Conservation (phyloP, 2,797 vertebrate genomes). For the Champsocephalus gunnari region DNA sequence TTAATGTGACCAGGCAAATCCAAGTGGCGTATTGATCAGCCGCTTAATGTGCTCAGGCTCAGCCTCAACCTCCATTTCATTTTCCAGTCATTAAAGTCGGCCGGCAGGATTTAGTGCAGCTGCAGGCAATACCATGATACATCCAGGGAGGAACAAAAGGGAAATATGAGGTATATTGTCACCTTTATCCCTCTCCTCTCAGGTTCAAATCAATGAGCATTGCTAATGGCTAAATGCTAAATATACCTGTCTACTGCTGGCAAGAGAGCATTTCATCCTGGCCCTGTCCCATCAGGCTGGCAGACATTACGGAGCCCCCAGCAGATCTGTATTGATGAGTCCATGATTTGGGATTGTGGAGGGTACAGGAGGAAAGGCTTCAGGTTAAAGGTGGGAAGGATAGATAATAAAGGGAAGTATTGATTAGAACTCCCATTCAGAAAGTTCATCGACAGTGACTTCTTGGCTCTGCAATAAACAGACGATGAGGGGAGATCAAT, state of each 20-base stretch:
- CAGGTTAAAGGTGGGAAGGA: slow-evolving; percentile 20
- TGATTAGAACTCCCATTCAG: slow-evolving; percentile 47
- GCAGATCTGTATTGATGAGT: slow-evolving; percentile 55
- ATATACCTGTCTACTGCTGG: slow-evolving; percentile 62
- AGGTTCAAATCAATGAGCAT: slow-evolving; percentile 66
- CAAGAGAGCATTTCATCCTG: slow-evolving; percentile 41
- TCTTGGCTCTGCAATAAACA: slow-evolving; percentile 56
- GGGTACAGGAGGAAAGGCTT: slow-evolving; percentile 31
- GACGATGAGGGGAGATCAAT: slow-evolving; percentile 59
- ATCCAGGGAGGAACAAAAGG: slow-evolving; percentile 24
- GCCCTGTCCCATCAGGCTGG: slow-evolving; percentile 24
- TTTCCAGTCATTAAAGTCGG: slow-evolving; percentile 78
- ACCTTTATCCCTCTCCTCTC: slow-evolving; percentile 50
- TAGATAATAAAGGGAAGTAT: slow-evolving; percentile 52
- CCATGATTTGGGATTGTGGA: slow-evolving; percentile 46
- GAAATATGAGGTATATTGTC: slow-evolving; percentile 37
- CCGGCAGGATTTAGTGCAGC: slow-evolving; percentile 71
- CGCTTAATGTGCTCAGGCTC: slow-evolving; percentile 78
- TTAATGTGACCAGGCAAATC: slow-evolving; percentile 82
- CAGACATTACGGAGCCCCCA: slow-evolving; percentile 62
- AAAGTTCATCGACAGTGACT: slow-evolving; percentile 47
- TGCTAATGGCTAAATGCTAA: slow-evolving; percentile 71
- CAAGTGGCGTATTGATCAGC: slow-evolving; percentile 80
- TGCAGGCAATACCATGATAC: slow-evolving; percentile 57
- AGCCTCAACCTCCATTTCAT: slow-evolving; percentile 80